A percentile compares a stretch with the other conserved stretches of the same genome.
Evolutionary conservation across 2,888 invertebrate species (phyloP).

Genomic region (Orthosia cruda): DNA sequence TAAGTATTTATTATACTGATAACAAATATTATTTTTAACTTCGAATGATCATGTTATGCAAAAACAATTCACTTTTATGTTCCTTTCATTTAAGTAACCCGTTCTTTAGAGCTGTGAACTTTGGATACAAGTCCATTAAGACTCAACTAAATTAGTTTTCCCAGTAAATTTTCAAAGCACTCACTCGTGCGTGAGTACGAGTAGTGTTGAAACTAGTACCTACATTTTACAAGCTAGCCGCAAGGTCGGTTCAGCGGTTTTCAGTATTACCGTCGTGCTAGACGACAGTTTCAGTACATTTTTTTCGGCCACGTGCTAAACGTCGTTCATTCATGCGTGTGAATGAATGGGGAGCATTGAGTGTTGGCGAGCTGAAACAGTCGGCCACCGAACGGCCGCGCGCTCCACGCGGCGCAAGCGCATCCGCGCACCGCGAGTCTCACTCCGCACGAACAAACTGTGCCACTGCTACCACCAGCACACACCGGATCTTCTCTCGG

Average conservation of each 20-base stretch:
- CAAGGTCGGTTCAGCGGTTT: conserved; percentile 61
- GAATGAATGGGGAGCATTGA: conserved; percentile 84
- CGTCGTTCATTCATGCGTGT: conserved; percentile 87
- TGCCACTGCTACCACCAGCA: conserved; percentile 71
- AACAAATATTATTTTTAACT: conserved; percentile 41
- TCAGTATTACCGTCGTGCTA: conserved; percentile 56
- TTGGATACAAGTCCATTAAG: conserved; percentile 5
- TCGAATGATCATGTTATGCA: conserved; percentile 11
- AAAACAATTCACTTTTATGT: conserved; percentile 13
- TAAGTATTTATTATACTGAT: conserved; percentile 17
- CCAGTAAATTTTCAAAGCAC: background rate
- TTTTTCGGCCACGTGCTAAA: conserved; percentile 85
- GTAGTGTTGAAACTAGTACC: conserved; percentile 26
- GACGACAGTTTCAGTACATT: conserved; percentile 79
- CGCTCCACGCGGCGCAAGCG: conserved; percentile 84
- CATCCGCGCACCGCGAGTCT: conserved; percentile 73
- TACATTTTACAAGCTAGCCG: conserved; percentile 47
- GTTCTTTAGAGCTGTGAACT: background rate
- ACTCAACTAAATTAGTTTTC: conserved; percentile 11
- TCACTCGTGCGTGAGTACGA: background rate
- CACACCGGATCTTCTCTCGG: conserved; percentile 82
- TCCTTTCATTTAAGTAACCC: conserved; percentile 3
- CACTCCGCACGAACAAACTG: conserved; percentile 60
- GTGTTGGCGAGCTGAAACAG: conserved; percentile 78
- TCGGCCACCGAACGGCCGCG: conserved; percentile 85